Percentiles rank a stretch among this genome's conserved stretches.
These are phyloP conservation scores for Dione juno DNA, from an alignment of 2,888 invertebrate species.

Conservation along the genomic window DNA sequence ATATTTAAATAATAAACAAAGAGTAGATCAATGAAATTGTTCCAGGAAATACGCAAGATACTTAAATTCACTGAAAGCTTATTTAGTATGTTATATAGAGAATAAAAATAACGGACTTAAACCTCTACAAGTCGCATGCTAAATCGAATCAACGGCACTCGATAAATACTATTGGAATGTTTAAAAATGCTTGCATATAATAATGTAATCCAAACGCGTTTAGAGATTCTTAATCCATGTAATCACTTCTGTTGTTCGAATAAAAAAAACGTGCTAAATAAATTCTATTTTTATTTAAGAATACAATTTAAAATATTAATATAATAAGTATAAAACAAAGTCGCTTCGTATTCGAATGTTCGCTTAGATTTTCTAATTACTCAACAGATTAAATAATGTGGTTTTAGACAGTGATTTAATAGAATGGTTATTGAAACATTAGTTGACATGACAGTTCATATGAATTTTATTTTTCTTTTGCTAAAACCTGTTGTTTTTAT, in stretches of 20 bases:
- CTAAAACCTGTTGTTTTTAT: too few species aligned
- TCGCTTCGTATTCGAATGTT: too few species aligned
- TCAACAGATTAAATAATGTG: too few species aligned
- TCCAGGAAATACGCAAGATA: not conserved
- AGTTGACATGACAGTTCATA: too few species aligned
- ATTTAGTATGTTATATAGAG: constrained; percentile 24
- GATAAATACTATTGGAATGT: constrained; percentile 27
- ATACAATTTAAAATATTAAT: not conserved
- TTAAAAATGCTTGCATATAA: constrained; percentile 16
- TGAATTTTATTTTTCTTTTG: too few species aligned
- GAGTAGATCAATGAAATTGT: not conserved
- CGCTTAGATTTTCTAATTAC: too few species aligned
- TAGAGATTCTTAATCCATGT: not conserved
- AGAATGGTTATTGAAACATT: too few species aligned
- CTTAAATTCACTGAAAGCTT: not conserved
- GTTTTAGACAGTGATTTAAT: too few species aligned
- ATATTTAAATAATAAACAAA: not conserved
- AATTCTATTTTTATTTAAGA: not conserved
- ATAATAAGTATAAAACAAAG: too few species aligned
- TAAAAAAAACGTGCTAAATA: not conserved
- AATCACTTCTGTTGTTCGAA: not conserved
- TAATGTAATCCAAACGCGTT: constrained; percentile 26
- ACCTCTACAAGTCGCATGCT: constrained; percentile 20
- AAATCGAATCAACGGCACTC: constrained; percentile 28
- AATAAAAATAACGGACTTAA: constrained; percentile 28